A percentile compares a stretch with the other conserved stretches of the same genome.
Evolutionary conservation across 2,888 invertebrate genomes (phyloP).

Genomic region (Dorcus hopei): DNA sequence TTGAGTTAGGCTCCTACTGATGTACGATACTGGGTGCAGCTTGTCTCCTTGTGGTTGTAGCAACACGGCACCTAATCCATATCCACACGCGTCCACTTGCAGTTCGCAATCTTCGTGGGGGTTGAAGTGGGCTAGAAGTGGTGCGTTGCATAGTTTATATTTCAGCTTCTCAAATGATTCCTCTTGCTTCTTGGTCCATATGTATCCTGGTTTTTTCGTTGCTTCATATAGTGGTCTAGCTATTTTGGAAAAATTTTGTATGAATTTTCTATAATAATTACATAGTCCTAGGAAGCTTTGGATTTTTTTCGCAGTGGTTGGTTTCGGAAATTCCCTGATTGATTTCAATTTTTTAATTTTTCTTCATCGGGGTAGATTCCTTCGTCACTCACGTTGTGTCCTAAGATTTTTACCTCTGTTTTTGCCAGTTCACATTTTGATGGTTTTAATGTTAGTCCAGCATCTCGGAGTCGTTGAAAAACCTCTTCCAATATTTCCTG

Average conservation of each 20-base stretch:
- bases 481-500: too few relatives aligned
- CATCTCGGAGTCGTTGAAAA: too few relatives aligned
- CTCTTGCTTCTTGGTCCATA: constrained; percentile 9
- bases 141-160: constrained; percentile 16
- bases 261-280: constrained; percentile 40
- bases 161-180: constrained; percentile 25
- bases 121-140: constrained; percentile 22
- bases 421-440: too few relatives aligned
- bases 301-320: constrained; percentile 29
- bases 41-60: constrained; percentile 28
- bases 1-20: constrained; percentile 33
- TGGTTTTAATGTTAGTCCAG: too few relatives aligned
- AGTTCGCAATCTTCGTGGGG: constrained; percentile 22
- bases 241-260: constrained; percentile 33
- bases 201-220: constrained; percentile 24
- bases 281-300: constrained; percentile 38
- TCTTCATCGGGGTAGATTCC: constrained; percentile 27
- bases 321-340: constrained; percentile 32
- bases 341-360: constrained; percentile 26
- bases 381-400: constrained; percentile 32
- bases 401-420: constrained; percentile 19
- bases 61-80: constrained; percentile 13
- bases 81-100: constrained; percentile 31
- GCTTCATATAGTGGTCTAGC: constrained; percentile 38
- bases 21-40: constrained; percentile 34